phyloP scores from a whole-genome alignment of 1,140 invertebrate genomes.

The Anoplolepis gracilipes region DNA sequence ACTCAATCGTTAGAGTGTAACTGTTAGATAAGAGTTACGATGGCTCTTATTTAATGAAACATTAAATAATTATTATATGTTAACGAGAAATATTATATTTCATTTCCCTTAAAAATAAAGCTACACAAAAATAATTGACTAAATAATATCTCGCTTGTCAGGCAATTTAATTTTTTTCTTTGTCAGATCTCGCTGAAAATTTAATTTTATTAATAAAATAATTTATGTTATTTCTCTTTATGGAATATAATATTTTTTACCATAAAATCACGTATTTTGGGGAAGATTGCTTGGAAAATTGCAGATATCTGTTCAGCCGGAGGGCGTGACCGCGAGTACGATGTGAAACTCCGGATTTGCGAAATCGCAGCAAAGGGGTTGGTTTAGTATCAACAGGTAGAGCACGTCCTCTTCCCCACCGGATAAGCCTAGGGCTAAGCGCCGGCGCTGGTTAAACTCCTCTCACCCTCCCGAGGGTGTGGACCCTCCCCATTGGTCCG shows the following conservation, averaged over 20 bases:
- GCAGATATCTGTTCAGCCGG: slow-evolving; percentile 14
- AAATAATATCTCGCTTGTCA: background rate
- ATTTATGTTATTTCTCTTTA: background rate
- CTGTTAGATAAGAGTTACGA: background rate
- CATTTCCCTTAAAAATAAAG: background rate
- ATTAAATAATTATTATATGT: background rate
- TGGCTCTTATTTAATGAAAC: background rate
- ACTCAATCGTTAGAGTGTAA: background rate
- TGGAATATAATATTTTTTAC: background rate
- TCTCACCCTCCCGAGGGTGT: slow-evolving; percentile 84
- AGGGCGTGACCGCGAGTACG: slow-evolving; percentile 81
- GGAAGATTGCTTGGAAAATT: background rate
- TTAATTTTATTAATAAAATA: background rate
- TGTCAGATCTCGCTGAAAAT: background rate
- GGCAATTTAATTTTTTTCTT: background rate
- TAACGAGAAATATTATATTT: background rate
- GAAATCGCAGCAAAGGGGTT: slow-evolving; percentile 84
- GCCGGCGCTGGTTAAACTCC: slow-evolving; percentile 85
- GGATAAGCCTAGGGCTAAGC: slow-evolving; percentile 85
- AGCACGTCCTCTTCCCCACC: slow-evolving; percentile 78
- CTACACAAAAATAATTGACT: background rate
- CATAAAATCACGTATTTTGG: background rate
- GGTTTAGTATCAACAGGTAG: slow-evolving; percentile 85
- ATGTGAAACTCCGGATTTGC: slow-evolving; percentile 82
- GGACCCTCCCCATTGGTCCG: slow-evolving; percentile 81